Conservation (phyloP, 2,888 invertebrate genomes). For the Diabrotica balteata region DNA sequence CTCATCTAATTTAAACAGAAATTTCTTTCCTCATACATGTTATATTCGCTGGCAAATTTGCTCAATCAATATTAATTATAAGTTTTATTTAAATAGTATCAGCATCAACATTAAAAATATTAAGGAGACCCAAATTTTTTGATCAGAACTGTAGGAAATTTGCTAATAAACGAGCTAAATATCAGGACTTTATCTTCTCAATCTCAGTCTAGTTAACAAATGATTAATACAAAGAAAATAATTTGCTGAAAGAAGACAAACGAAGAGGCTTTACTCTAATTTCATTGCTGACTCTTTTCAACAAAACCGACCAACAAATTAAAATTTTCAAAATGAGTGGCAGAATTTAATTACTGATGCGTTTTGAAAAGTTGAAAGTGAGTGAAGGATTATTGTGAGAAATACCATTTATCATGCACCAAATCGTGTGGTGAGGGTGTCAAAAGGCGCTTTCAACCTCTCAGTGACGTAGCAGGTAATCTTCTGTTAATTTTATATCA, state of each 20-base stretch:
- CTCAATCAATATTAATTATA: no score
- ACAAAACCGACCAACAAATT: conserved; percentile 38
- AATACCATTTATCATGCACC: conserved; percentile 54
- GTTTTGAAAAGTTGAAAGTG: conserved; percentile 42
- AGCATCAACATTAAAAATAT: no score
- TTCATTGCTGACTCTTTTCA: conserved; percentile 26
- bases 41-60: no score
- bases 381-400: conserved; percentile 49
- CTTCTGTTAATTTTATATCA: no score
- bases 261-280: conserved; percentile 26
- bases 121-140: no score
- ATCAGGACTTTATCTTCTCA: background rate
- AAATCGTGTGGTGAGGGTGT: conserved; percentile 54
- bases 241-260: conserved; percentile 23
- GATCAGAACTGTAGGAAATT: no score
- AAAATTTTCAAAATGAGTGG: conserved; percentile 49
- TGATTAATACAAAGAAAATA: conserved; percentile 8
- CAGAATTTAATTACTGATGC: conserved; percentile 55
- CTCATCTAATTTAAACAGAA: no score
- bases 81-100: no score
- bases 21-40: no score
- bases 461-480: conserved; percentile 19
- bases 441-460: conserved; percentile 43
- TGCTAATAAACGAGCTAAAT: no score
- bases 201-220: background rate